Percentiles rank a stretch among this genome's conserved stretches.
phyloP scores from a whole-genome alignment of 2,113 vertebrate species.

The Cyanoliseus patagonus region DNA sequence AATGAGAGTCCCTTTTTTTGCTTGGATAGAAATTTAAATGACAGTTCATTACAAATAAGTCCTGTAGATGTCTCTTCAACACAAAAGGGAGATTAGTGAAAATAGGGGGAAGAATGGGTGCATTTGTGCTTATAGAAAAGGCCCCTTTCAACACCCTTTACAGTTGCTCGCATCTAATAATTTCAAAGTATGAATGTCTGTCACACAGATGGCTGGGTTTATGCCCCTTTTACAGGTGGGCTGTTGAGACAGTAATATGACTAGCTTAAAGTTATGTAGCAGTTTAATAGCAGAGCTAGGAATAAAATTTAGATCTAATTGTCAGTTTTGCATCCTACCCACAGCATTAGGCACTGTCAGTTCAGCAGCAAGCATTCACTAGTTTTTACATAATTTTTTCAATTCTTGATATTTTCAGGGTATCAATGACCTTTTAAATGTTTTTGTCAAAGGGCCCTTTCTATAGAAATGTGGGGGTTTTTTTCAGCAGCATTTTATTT shows the following conservation, averaged over 20 bases:
- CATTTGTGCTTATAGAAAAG: not conserved
- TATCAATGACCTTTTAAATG: not conserved
- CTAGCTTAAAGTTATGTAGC: not conserved
- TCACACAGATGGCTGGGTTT: not conserved
- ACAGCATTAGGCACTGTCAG: not conserved
- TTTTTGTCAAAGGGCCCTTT: not conserved
- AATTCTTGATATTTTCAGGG: not conserved
- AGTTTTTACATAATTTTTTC: not conserved
- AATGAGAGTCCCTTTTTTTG: not conserved
- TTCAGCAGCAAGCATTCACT: not conserved
- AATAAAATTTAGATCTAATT: not conserved
- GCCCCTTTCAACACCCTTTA: not conserved
- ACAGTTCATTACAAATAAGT: not conserved
- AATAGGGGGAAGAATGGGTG: not conserved
- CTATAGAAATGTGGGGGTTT: not conserved
- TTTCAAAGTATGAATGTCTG: not conserved
- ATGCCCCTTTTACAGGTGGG: not conserved
- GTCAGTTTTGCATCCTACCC: not conserved
- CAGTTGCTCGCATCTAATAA: not conserved
- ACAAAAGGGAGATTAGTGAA: not conserved
- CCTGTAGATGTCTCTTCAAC: not conserved
- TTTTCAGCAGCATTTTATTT: not conserved
- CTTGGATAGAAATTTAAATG: not conserved
- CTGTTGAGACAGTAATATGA: not conserved
- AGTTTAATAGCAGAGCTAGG: not conserved